phyloP scores from a whole-genome alignment of 2,113 vertebrate genomes.

The Henicopernis longicauda region DNA sequence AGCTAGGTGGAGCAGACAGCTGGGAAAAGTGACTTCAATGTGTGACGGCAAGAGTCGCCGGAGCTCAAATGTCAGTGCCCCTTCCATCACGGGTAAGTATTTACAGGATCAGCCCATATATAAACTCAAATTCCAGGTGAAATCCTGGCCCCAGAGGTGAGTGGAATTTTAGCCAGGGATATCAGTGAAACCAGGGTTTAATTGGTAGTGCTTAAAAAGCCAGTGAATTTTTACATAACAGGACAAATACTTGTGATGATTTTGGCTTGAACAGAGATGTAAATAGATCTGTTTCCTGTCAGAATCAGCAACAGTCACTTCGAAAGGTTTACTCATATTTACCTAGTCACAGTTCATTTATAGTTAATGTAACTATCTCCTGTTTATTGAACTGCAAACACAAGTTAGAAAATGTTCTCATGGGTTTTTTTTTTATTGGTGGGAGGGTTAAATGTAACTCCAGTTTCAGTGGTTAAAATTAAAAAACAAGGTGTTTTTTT shows the following conservation, averaged over 20 bases:
- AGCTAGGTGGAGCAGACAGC: not conserved
- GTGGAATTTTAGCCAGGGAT: not conserved
- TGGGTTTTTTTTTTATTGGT: not conserved
- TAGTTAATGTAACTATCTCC: not conserved
- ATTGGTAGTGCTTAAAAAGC: not conserved
- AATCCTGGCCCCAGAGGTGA: not conserved
- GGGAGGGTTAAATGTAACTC: not conserved
- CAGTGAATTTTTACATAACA: not conserved
- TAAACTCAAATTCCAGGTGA: not conserved
- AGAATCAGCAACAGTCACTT: not conserved
- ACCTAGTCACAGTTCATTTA: not conserved
- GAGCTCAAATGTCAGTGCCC: not conserved
- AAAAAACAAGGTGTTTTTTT: not conserved
- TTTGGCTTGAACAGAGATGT: not conserved
- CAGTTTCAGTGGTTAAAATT: not conserved
- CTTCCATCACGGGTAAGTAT: not conserved
- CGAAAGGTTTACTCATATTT: not conserved
- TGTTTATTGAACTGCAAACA: not conserved
- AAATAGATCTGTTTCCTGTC: not conserved
- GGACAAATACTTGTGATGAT: not conserved
- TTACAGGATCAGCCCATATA: not conserved
- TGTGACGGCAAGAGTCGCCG: not conserved
- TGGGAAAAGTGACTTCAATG: not conserved
- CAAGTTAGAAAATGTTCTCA: not conserved
- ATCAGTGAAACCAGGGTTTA: not conserved